Evolutionary conservation across 2,113 vertebrate species (phyloP).

Genomic region (Columba janthina): DNA sequence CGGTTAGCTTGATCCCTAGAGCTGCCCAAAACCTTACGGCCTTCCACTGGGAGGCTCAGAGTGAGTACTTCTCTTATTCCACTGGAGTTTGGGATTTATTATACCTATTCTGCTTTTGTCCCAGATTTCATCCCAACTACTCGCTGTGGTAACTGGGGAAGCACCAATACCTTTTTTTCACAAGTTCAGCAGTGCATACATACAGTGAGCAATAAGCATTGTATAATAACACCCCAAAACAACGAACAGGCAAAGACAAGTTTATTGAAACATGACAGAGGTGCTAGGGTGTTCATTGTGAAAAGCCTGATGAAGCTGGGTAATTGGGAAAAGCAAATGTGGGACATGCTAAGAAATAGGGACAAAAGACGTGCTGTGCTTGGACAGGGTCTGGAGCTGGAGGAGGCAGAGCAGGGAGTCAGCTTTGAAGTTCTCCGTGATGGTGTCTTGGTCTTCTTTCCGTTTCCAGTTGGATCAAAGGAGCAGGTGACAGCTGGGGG

Average conservation of each 20-base stretch:
- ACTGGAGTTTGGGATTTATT: neutral
- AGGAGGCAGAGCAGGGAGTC: neutral
- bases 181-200: accelerated
- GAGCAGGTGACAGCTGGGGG: neutral
- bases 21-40: neutral
- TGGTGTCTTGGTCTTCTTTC: neutral
- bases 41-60: neutral
- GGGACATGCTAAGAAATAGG: neutral
- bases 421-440: neutral
- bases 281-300: neutral
- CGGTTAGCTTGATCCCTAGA: neutral
- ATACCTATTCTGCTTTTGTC: neutral
- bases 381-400: neutral
- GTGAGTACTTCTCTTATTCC: neutral
- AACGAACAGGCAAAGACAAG: neutral
- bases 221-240: neutral
- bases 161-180: neutral
- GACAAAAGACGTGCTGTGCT: neutral
- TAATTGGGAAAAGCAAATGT: neutral
- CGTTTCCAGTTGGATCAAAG: neutral
- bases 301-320: neutral
- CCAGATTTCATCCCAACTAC: neutral
- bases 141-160: neutral
- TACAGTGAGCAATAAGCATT: neutral
- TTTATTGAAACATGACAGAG: neutral